phyloP scores from a whole-genome alignment of 2,888 invertebrate genomes.

The Melieria omissa region DNA sequence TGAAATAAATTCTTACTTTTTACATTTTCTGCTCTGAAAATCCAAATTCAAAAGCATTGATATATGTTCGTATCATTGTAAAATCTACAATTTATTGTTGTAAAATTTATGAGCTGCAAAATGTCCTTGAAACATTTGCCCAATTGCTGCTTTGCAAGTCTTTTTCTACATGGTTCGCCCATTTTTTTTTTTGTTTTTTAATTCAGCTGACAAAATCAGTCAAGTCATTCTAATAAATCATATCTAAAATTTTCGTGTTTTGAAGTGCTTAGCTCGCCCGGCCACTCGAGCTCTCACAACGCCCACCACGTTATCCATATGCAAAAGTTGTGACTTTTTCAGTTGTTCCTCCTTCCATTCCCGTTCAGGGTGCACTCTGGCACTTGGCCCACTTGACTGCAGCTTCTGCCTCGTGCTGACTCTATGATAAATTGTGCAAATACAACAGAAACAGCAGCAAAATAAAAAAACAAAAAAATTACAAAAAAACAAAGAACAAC shows the following conservation, averaged over 20 bases:
- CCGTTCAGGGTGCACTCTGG: no score
- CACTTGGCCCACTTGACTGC: no score
- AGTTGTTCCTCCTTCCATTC: background rate
- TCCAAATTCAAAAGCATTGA: no score
- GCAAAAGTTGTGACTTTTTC: background rate
- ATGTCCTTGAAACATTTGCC: no score
- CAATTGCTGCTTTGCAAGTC: no score
- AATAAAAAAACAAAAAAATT: no score
- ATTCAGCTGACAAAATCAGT: conserved; percentile 33
- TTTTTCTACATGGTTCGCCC: background rate
- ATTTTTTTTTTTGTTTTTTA: conserved; percentile 1
- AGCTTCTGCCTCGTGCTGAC: background rate
- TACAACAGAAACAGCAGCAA: background rate
- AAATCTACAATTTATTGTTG: no score
- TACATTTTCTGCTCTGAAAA: no score
- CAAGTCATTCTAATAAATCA: conserved; percentile 30
- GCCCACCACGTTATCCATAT: background rate
- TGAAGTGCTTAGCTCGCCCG: background rate
- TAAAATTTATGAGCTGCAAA: no score
- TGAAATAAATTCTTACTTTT: no score
- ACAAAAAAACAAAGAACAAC: no score
- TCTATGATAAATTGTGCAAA: conserved; percentile 6
- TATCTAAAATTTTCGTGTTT: conserved; percentile 8
- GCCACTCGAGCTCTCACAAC: background rate
- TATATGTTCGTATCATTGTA: no score